These are phyloP conservation scores for Amazona guildingii DNA, from an alignment of 2,113 vertebrate genomes.

Conservation along the genomic window DNA sequence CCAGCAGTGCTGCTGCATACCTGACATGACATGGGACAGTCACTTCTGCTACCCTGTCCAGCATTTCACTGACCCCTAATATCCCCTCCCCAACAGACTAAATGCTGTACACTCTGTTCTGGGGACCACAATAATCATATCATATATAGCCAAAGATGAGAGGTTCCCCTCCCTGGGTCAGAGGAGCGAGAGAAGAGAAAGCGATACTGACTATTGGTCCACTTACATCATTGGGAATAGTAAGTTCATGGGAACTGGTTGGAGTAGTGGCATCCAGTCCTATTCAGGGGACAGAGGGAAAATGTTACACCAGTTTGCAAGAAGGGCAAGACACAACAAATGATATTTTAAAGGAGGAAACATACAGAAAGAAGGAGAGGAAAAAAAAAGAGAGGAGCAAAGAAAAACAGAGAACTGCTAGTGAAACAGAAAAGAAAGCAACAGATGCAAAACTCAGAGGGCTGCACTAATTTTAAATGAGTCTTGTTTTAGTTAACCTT, in stretches of 20 bases:
- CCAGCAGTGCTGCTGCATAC: neutral
- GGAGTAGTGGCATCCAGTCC: slow-evolving; percentile 86
- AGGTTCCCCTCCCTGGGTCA: neutral
- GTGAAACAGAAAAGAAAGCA: slow-evolving; percentile 52
- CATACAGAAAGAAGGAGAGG: neutral
- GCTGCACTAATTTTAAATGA: slow-evolving; percentile 24
- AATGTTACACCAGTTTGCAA: slow-evolving; percentile 30
- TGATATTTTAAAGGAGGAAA: slow-evolving; percentile 29
- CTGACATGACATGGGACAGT: neutral
- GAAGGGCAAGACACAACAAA: slow-evolving; percentile 23
- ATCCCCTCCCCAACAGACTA: neutral
- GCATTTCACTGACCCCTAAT: neutral
- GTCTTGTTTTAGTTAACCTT: slow-evolving; percentile 50
- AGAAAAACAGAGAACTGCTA: slow-evolving; percentile 51
- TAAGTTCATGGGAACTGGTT: slow-evolving; percentile 92
- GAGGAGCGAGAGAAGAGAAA: slow-evolving; percentile 23
- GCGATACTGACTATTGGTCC: slow-evolving; percentile 49
- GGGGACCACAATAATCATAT: neutral
- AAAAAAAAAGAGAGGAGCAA: neutral
- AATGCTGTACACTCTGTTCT: neutral
- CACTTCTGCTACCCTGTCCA: neutral
- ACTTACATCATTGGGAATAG: slow-evolving; percentile 96
- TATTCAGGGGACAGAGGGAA: slow-evolving; percentile 75
- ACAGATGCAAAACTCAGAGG: slow-evolving; percentile 51
- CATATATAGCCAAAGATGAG: neutral